phyloP scores from a whole-genome alignment of 2,888 invertebrate species.

The Meliscaeva auricollis region DNA sequence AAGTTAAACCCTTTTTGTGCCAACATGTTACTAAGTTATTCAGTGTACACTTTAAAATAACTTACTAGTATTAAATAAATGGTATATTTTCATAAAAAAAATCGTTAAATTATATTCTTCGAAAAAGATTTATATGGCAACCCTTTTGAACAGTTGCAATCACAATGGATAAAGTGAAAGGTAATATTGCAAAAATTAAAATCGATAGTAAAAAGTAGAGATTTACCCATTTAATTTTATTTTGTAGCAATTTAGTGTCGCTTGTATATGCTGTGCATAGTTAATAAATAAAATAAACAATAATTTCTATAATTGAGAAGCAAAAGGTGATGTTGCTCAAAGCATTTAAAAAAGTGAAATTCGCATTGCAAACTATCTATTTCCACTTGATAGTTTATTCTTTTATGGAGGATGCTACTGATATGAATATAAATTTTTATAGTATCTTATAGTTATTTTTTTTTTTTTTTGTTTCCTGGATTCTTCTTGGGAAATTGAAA shows the following conservation, averaged over 20 bases:
- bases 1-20: no score
- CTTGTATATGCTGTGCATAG: not conserved
- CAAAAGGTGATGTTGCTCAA: constrained; percentile 8
- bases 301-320: constrained; percentile 16
- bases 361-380: not conserved
- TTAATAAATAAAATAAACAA: constrained; percentile 24
- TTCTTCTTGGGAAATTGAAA: no score
- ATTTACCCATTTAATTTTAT: constrained; percentile 2
- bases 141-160: not conserved
- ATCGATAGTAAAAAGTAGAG: constrained; percentile 1
- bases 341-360: constrained; percentile 17
- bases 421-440: not conserved
- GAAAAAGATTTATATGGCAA: no score
- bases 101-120: no score
- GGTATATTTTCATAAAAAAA: no score
- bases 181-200: constrained; percentile 40
- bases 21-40: no score
- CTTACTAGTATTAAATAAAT: no score
- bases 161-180: constrained; percentile 62
- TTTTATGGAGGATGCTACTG: not conserved
- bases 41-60: no score
- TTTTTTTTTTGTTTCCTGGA: no score
- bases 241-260: not conserved
- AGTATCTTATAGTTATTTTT: no score
- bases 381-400: not conserved